phyloP scores from a whole-genome alignment of 2,797 vertebrate genomes.

The Sphenodon punctatus region DNA sequence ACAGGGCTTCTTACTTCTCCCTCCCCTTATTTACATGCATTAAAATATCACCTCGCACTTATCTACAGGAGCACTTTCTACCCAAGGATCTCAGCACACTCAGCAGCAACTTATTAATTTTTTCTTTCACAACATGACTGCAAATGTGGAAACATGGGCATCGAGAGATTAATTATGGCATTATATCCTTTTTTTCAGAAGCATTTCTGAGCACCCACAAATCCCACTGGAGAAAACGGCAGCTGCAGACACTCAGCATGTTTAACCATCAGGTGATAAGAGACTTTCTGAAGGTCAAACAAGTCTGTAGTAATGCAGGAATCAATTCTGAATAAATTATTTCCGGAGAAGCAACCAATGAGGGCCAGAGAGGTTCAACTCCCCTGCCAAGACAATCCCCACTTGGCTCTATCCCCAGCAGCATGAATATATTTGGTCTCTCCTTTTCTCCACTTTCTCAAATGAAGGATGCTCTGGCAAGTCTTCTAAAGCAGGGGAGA shows the following conservation, averaged over 20 bases:
- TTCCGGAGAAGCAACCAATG: no score
- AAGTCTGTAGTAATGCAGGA: background rate
- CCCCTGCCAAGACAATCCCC: no score
- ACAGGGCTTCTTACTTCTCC: background rate
- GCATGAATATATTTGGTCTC: background rate
- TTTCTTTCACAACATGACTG: constrained; percentile 7
- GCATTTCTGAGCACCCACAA: constrained; percentile 8
- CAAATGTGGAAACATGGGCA: background rate
- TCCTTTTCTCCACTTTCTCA: background rate
- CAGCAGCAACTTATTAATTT: constrained; percentile 23
- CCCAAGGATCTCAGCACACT: background rate
- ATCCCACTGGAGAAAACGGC: constrained; percentile 16
- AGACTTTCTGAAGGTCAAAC: background rate
- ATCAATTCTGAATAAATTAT: fast-evolving
- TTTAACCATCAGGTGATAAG: background rate
- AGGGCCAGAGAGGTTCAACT: no score
- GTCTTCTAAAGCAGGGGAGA: no score
- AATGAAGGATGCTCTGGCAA: background rate
- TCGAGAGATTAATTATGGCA: background rate
- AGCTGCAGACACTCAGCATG: constrained; percentile 4
- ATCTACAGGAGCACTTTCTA: background rate
- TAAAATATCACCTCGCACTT: constrained; percentile 7
- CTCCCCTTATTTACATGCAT: constrained; percentile 21
- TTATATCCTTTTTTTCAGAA: background rate
- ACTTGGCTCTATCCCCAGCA: background rate